A percentile compares a stretch with the other conserved stretches of the same genome.
phyloP scores from a whole-genome alignment of 1,140 invertebrate species.

The Zaprionus ghesquierei region DNA sequence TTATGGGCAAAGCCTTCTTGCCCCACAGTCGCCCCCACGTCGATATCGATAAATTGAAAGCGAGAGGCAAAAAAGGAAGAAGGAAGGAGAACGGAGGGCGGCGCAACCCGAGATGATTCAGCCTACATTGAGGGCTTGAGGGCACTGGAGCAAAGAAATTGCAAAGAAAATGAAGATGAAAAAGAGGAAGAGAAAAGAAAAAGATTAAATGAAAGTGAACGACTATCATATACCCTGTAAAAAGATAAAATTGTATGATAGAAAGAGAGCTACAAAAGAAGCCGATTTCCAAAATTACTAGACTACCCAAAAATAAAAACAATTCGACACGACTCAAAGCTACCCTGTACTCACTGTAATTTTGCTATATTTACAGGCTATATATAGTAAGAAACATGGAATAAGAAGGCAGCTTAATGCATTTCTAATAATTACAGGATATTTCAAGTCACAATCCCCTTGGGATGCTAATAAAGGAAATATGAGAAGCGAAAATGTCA shows the following conservation, averaged over 20 bases:
- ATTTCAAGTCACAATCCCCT: slow-evolving; percentile 15
- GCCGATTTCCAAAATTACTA: too few species aligned
- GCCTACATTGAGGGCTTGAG: slow-evolving; percentile 14
- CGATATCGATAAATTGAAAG: slow-evolving; percentile 35
- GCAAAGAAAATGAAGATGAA: background rate
- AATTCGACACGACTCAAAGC: too few species aligned
- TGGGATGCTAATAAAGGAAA: slow-evolving; percentile 35
- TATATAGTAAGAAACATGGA: too few species aligned
- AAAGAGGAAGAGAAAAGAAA: background rate
- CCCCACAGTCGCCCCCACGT: background rate
- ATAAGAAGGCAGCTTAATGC: too few species aligned
- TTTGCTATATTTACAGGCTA: too few species aligned
- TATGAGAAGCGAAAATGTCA: slow-evolving; percentile 41
- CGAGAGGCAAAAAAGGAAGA: background rate
- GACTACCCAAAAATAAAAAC: too few species aligned
- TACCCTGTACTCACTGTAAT: too few species aligned
- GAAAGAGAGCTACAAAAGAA: background rate
- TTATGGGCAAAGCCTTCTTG: background rate
- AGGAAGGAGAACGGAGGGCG: background rate
- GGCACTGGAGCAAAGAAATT: slow-evolving; percentile 36
- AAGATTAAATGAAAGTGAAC: too few species aligned
- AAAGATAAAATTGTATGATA: slow-evolving; percentile 1
- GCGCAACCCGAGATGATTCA: slow-evolving; percentile 17
- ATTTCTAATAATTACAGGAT: background rate
- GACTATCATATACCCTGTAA: background rate